phyloP scores from a whole-genome alignment of 2,113 vertebrate genomes.

The Rhynchomys soricoides region DNA sequence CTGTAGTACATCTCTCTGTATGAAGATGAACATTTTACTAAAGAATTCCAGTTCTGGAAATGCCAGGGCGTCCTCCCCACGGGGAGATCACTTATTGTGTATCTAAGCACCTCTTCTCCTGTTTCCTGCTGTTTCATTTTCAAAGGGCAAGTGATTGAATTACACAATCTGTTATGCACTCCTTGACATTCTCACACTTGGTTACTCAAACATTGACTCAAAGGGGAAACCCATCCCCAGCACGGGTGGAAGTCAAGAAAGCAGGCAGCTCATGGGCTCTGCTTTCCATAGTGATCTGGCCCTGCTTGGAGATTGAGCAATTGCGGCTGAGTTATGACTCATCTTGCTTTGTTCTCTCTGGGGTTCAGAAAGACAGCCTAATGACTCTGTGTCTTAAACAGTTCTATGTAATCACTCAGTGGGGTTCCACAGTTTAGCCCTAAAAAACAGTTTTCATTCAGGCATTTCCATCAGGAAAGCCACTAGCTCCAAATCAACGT shows the following conservation, averaged over 20 bases:
- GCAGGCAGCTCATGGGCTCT: accelerated
- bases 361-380: conserved; percentile 29
- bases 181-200: neutral
- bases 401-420: neutral
- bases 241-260: neutral
- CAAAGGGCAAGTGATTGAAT: conserved; percentile 41
- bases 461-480: neutral
- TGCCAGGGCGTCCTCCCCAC: neutral
- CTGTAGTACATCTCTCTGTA: neutral
- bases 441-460: neutral
- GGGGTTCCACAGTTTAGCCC: neutral
- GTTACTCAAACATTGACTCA: neutral
- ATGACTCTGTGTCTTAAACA: neutral
- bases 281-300: neutral
- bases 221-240: neutral
- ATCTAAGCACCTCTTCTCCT: neutral
- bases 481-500: neutral
- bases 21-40: conserved; percentile 6
- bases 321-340: neutral
- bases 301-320: conserved; percentile 13
- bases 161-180: neutral
- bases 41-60: neutral
- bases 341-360: conserved; percentile 35
- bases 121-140: conserved; percentile 12
- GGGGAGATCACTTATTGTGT: neutral